Evolutionary conservation across 2,113 vertebrate species (phyloP), one percentile per base, ranked within the genome.

Genomic region (Lepidothrix coronata): DNA sequence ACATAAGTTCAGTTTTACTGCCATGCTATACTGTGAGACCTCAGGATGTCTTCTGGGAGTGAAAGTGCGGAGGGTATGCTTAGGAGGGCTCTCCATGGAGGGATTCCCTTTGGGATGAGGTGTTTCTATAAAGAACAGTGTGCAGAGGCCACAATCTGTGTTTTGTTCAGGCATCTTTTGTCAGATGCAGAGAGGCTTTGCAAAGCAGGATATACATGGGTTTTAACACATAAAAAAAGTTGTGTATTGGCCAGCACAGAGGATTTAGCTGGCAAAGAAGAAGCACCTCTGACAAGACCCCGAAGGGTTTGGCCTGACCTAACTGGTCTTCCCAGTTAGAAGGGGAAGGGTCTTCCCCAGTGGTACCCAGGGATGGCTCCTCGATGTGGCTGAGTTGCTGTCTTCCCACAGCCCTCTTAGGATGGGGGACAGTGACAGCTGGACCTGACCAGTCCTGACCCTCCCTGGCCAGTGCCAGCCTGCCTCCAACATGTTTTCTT

Each of bases 181-280:
- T 4, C 1, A 0, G 35, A 57, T 41, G 20, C 68, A 59, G 52
- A 79, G 43, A 44, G 46, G 11, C 43, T 88, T 31, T 93, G 46
- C 65, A 85, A 57, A 62, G 41, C 6, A 65, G 19, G 18, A 31
- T 65, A 14, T 22, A 7, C 7, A 14, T 3, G 3, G 19, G 11
- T 30, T 76, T 73, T 72, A 72, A 44, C 0, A 0, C 5, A 21
- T 44, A 22, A 49, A 71, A 19, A 19, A 24, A 21, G 4, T 14
- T 65, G 12, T 37, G 9, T 37, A 7, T 58, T 52, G 27, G 22
- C 30, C 49, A 54, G 31, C n/a, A n/a, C 3, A 19, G 12, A 22
- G 25, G 20, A 17, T 75, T 62, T 20, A 6, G 67, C 72, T 0
- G 0, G 5, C 31, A 30, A 46, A 79, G 28, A 1, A 2, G n/a